Percentiles rank a stretch among this genome's conserved stretches.
Conservation (phyloP, 2,888 invertebrate species). For the Caenorhabditis japonica region DNA sequence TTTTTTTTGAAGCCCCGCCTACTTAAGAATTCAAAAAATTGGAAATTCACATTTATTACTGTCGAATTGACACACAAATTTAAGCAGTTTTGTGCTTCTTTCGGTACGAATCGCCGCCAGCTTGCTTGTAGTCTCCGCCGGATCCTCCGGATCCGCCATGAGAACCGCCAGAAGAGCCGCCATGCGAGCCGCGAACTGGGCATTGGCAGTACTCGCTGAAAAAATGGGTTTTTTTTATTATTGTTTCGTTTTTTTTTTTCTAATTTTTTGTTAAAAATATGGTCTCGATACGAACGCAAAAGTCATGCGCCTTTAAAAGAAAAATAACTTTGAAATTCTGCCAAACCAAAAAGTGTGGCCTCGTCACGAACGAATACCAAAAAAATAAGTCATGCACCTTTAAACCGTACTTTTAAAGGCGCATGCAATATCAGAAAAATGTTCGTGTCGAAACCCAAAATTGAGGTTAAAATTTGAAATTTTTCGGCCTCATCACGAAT, state of each 20-base stretch:
- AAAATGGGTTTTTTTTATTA: not conserved
- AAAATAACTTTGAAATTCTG: slow-evolving; percentile 1
- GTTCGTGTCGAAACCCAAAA: too few species aligned
- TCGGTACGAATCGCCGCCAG: slow-evolving; percentile 35
- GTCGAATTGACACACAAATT: not conserved
- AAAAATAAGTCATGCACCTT: too few species aligned
- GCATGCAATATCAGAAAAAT: too few species aligned
- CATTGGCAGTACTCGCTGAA: slow-evolving; percentile 54
- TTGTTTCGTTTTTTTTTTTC: not conserved
- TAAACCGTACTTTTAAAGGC: too few species aligned
- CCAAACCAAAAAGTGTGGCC: not conserved
- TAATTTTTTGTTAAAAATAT: not conserved
- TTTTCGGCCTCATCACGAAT: too few species aligned
- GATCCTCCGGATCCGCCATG: slow-evolving; percentile 21
- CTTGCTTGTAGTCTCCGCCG: slow-evolving; percentile 30
- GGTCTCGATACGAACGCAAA: not conserved
- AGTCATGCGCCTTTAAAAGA: not conserved
- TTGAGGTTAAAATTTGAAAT: not conserved
- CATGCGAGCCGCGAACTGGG: slow-evolving; percentile 37
- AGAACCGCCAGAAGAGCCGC: slow-evolving; percentile 32
- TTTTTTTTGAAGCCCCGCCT: not conserved
- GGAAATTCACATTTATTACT: not conserved
- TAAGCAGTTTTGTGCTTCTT: slow-evolving; percentile 14
- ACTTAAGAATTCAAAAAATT: not conserved
- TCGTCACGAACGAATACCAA: too few species aligned